Evolutionary conservation across 2,113 vertebrate species (phyloP), one percentile per base, ranked within the genome.

Genomic region (Picathartes gymnocephalus): DNA sequence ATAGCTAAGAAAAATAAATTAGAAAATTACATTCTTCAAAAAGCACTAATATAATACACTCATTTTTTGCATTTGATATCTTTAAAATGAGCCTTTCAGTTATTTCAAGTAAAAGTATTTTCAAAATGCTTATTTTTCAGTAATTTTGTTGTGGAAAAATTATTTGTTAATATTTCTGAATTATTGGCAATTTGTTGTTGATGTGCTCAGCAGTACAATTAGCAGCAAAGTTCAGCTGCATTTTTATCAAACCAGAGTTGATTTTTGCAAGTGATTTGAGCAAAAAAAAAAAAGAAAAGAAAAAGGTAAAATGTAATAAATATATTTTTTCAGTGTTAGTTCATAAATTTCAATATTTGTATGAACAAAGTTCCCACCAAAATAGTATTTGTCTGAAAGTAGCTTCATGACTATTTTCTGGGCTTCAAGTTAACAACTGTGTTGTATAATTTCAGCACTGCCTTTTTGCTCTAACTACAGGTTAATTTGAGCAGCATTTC

Each of bases 21-120:
- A 86, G 87, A 84, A 93, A 90, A 86, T 84, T 16, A 11, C 27
- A 37, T 88, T 96, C 88, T 92, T 92, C 30, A 62, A 81, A 87
- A 65, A 82, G 44, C 19, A 42, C 24, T 66, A 62, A 81, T 74
- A 50, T 51, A 80, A 89, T 61, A 57, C 47, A 8, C 33, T 87
- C 25, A 10, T 61, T 11, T 85, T 88, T 73, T 85, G 8, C 18
- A 87, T 60, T 76, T 93, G 19, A 56, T 79, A 86, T 81, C 12
- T 89, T 96, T 91, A 57, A 81, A 94, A 77, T 62, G 65, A 13
- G 20, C 35, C 31, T 89, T 95, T 86, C 35, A 62, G 27, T 93
- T 72, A 57, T 40, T 79, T 86, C 10, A 71, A 94, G 61, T 30
- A 86, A 77, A 80, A 93, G 56, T 69, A 25, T 56, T 92, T 94